Conservation (phyloP, 2,113 vertebrate species). For the Centropus bengalensis region DNA sequence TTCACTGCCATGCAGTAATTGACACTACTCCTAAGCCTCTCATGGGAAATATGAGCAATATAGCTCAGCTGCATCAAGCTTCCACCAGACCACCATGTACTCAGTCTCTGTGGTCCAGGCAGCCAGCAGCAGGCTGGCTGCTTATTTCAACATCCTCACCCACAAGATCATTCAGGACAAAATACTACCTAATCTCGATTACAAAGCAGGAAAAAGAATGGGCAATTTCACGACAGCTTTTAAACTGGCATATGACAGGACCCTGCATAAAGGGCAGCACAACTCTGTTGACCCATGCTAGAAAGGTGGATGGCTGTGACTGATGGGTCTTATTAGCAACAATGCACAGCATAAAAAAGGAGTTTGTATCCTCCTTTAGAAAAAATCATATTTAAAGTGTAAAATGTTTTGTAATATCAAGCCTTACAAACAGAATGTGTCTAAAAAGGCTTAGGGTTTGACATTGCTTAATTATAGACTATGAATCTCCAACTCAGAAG, state of each 20-base stretch:
- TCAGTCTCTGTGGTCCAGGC: not conserved
- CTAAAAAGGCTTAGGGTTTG: not conserved
- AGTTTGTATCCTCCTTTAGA: not conserved
- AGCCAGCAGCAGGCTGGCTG: not conserved
- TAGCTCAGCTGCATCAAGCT: not conserved
- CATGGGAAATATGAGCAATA: fast-evolving
- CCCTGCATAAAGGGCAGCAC: not conserved
- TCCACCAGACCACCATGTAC: not conserved
- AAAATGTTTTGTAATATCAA: not conserved
- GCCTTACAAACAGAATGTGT: not conserved
- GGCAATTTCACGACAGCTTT: not conserved
- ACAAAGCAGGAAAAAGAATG: not conserved
- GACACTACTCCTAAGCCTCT: not conserved
- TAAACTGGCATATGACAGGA: not conserved
- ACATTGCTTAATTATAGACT: not conserved
- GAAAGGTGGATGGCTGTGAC: not conserved
- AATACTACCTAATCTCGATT: not conserved
- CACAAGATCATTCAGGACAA: not conserved
- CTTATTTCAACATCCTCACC: not conserved
- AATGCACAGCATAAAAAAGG: not conserved
- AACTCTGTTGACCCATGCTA: not conserved
- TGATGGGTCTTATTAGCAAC: not conserved
- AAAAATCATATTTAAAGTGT: not conserved
- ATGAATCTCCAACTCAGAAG: not conserved
- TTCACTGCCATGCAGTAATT: not conserved